Conservation (phyloP, 1,140 invertebrate species). For the Caerostris extrusa region DNA sequence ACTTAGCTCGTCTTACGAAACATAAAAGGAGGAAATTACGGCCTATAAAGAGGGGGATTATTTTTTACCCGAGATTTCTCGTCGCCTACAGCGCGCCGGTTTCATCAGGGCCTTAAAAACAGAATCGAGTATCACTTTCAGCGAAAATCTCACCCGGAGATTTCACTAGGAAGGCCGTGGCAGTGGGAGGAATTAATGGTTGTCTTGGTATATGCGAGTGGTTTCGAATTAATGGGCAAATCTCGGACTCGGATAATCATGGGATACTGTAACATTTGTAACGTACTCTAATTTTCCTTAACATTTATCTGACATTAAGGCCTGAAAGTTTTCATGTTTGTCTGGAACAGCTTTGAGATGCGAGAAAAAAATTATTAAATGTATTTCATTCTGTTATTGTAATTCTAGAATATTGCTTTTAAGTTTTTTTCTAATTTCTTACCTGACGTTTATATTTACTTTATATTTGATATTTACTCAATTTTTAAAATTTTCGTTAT, state of each 20-base stretch:
- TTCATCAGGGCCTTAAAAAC: slow-evolving; percentile 54
- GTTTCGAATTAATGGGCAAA: background rate
- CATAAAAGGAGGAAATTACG: slow-evolving; percentile 72
- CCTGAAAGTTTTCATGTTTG: background rate
- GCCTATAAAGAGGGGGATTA: slow-evolving; percentile 66
- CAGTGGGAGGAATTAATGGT: slow-evolving; percentile 27
- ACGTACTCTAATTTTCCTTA: background rate
- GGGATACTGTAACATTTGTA: slow-evolving; percentile 1
- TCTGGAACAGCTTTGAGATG: too few relatives aligned
- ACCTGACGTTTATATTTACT: too few relatives aligned
- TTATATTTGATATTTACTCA: too few relatives aligned
- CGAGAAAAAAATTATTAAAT: too few relatives aligned
- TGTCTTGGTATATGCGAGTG: background rate
- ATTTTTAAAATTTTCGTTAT: too few relatives aligned
- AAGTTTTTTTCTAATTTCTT: too few relatives aligned
- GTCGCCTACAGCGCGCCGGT: slow-evolving; percentile 28
- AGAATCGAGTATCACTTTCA: slow-evolving; percentile 59
- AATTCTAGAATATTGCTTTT: too few relatives aligned
- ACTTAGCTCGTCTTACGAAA: slow-evolving; percentile 58
- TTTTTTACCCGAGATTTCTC: slow-evolving; percentile 55
- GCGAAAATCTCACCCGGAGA: slow-evolving; percentile 49
- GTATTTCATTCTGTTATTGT: too few relatives aligned
- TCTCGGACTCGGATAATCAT: background rate
- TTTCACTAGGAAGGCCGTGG: background rate
- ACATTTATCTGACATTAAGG: background rate